A percentile compares a stretch with the other conserved stretches of the same genome.
Conservation (phyloP, 2,113 vertebrate genomes). For the Cephalopholis sonnerati region DNA sequence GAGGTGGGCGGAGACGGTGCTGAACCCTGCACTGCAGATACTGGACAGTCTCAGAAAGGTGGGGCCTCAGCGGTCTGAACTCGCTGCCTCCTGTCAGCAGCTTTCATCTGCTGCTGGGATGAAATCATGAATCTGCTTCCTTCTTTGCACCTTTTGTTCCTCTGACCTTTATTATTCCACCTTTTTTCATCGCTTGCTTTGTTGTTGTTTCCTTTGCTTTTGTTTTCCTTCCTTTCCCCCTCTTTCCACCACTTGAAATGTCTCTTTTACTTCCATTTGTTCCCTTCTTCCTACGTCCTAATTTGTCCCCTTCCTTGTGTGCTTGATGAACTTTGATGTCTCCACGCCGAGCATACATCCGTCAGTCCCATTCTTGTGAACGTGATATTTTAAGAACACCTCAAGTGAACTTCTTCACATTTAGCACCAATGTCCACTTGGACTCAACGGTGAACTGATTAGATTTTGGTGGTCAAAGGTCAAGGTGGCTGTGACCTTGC, state of each 20-base stretch:
- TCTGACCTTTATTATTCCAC: neutral
- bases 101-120: neutral
- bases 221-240: neutral
- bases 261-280: neutral
- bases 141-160: constrained; percentile 1
- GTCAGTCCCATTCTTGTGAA: too few relatives aligned
- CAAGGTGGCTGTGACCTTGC: too few relatives aligned
- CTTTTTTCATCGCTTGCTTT: neutral
- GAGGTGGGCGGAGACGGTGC: constrained; percentile 90
- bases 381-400: too few relatives aligned
- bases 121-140: neutral
- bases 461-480: too few relatives aligned
- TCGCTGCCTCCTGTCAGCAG: constrained; percentile 17
- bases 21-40: constrained; percentile 92
- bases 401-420: too few relatives aligned
- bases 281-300: neutral
- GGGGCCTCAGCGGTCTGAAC: constrained; percentile 37
- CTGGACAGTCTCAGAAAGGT: constrained; percentile 93
- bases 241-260: neutral
- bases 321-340: neutral
- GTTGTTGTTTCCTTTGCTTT: neutral
- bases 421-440: too few relatives aligned
- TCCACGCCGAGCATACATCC: too few relatives aligned
- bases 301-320: neutral
- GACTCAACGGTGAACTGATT: too few relatives aligned